Conservation (phyloP, 2,113 vertebrate genomes). For the Plecturocebus donacophilus region DNA sequence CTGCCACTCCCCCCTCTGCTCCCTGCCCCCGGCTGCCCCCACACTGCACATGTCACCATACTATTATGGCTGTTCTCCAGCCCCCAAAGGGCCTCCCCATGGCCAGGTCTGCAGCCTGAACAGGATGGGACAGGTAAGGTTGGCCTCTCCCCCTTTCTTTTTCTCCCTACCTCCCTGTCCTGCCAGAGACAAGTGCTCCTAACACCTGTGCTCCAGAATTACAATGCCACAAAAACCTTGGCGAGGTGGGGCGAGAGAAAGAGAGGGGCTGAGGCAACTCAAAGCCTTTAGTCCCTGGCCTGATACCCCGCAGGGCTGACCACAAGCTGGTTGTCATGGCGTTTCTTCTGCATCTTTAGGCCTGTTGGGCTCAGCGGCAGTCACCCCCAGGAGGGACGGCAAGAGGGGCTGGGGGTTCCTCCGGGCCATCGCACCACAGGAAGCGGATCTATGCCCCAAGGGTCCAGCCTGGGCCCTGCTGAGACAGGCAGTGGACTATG, state of each 20-base stretch:
- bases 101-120: neutral
- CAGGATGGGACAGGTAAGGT: neutral
- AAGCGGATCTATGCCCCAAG: fast-evolving
- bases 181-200: neutral
- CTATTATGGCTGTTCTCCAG: neutral
- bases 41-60: fast-evolving
- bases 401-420: neutral
- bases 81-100: neutral
- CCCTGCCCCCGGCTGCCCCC: fast-evolving
- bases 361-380: neutral
- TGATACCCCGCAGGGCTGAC: neutral
- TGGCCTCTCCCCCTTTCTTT: too few relatives aligned
- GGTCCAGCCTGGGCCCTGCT: neutral
- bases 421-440: neutral
- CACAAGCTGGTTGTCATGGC: fast-evolving
- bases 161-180: neutral
- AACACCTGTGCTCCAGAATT: neutral
- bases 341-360: neutral
- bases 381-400: neutral
- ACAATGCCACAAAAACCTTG: neutral
- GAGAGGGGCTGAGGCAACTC: neutral
- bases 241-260: fast-evolving
- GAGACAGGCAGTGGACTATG: fast-evolving
- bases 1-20: fast-evolving
- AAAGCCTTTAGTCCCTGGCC: neutral